Percentiles rank a stretch among this genome's conserved stretches.
phyloP scores from a whole-genome alignment of 1,140 invertebrate genomes.

The Zaprionus ghesquierei region DNA sequence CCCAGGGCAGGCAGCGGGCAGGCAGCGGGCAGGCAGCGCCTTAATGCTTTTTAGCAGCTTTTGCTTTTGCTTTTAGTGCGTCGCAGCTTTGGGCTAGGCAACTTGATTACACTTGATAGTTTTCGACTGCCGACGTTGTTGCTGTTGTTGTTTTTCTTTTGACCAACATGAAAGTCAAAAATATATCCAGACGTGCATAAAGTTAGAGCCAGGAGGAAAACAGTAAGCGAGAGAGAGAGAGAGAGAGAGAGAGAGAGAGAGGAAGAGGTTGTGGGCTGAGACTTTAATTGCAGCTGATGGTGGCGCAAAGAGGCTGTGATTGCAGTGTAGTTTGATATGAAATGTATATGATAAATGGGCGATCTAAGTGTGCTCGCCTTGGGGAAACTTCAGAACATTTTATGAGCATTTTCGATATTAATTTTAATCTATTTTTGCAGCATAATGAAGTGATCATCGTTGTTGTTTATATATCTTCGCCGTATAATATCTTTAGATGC shows the following conservation, averaged over 20 bases:
- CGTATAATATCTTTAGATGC: too few relatives aligned
- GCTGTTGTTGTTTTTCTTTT: slow-evolving; percentile 1
- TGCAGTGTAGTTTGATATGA: neutral
- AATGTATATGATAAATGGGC: neutral
- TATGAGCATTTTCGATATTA: neutral
- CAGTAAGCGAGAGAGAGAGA: neutral
- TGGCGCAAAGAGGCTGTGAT: slow-evolving; percentile 30
- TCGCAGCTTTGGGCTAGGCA: slow-evolving; percentile 52
- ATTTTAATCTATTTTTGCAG: neutral
- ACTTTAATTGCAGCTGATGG: slow-evolving; percentile 41
- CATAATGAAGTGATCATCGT: too few relatives aligned
- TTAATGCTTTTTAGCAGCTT: slow-evolving; percentile 78
- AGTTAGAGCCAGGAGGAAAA: slow-evolving; percentile 3
- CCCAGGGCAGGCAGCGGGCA: slow-evolving; percentile 13
- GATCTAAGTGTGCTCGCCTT: neutral
- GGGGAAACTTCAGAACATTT: too few relatives aligned
- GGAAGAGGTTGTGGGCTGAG: neutral
- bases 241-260: neutral
- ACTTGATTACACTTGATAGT: slow-evolving; percentile 79
- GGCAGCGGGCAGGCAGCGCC: slow-evolving; percentile 34
- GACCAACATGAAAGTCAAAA: slow-evolving; percentile 51
- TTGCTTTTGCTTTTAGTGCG: slow-evolving; percentile 51
- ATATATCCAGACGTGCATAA: slow-evolving; percentile 28
- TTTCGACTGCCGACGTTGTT: slow-evolving; percentile 35
- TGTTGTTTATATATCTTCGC: too few relatives aligned